phyloP scores from a whole-genome alignment of 2,113 vertebrate species.

The Psettodes erumei region DNA sequence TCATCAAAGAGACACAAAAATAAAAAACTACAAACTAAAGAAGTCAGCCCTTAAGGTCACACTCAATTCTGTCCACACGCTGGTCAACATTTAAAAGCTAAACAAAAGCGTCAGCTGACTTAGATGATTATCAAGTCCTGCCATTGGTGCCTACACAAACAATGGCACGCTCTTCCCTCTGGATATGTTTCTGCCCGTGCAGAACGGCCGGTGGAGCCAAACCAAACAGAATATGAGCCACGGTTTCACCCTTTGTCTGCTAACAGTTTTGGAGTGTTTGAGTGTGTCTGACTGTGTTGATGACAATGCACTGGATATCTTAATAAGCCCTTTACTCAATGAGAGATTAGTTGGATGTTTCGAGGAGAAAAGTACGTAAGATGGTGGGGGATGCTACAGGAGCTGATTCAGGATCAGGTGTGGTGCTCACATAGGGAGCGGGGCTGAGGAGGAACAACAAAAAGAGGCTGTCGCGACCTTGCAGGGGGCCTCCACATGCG shows the following conservation, averaged over 20 bases:
- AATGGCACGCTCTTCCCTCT: constrained; percentile 48
- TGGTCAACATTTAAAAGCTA: constrained; percentile 55
- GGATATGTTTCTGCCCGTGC: constrained; percentile 57
- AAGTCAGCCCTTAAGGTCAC: constrained; percentile 83
- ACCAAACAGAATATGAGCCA: constrained; percentile 31
- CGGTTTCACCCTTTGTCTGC: constrained; percentile 24
- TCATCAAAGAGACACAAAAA: constrained; percentile 55
- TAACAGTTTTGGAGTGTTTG: constrained; percentile 45
- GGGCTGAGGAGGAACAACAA: constrained; percentile 27
- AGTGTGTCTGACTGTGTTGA: constrained; percentile 53
- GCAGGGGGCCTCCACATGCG: constrained; percentile 63
- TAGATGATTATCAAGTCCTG: constrained; percentile 40
- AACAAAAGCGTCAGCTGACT: constrained; percentile 46
- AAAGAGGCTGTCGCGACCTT: constrained; percentile 34
- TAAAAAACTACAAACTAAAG: constrained; percentile 56
- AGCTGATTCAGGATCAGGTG: constrained; percentile 48
- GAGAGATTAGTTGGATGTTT: constrained; percentile 63
- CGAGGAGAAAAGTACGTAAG: constrained; percentile 50
- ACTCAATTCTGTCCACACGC: constrained; percentile 67
- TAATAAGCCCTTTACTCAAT: constrained; percentile 85
- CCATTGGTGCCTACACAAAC: constrained; percentile 39
- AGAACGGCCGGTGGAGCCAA: constrained; percentile 18
- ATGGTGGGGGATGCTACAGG: constrained; percentile 64
- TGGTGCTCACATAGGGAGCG: constrained; percentile 22
- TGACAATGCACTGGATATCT: constrained; percentile 68